Conservation (phyloP, 2,797 vertebrate species). For the Alectoris magna region DNA sequence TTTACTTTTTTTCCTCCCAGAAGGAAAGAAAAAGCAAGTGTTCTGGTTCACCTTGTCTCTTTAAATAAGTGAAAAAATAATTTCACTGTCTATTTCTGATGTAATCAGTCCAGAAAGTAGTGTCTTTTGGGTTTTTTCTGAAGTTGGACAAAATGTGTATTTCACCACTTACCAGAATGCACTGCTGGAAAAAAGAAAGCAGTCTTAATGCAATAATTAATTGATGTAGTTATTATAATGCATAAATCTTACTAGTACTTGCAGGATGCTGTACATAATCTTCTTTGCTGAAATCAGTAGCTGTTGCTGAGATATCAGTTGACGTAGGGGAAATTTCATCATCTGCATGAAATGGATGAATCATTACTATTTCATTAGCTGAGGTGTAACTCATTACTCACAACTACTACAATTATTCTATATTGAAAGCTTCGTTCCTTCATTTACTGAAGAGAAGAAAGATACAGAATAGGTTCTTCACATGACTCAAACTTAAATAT, state of each 20-base stretch:
- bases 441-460: neutral
- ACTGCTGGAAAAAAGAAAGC: neutral
- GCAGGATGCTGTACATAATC: neutral
- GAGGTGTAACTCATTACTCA: neutral
- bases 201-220: neutral
- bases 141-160: neutral
- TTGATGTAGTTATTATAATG: neutral
- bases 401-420: neutral
- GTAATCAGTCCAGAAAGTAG: neutral
- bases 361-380: neutral
- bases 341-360: constrained; percentile 37
- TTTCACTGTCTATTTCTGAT: neutral
- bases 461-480: neutral
- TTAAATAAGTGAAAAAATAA: neutral
- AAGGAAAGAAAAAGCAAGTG: neutral
- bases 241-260: constrained; percentile 57
- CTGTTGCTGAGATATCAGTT: neutral
- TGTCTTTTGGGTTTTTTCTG: neutral
- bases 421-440: neutral
- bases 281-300: neutral
- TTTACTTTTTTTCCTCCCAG: neutral
- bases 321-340: neutral
- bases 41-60: neutral
- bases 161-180: constrained; percentile 26
- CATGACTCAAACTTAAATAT: neutral